phyloP scores from a whole-genome alignment of 2,113 vertebrate species.

The Dasyurus viverrinus region DNA sequence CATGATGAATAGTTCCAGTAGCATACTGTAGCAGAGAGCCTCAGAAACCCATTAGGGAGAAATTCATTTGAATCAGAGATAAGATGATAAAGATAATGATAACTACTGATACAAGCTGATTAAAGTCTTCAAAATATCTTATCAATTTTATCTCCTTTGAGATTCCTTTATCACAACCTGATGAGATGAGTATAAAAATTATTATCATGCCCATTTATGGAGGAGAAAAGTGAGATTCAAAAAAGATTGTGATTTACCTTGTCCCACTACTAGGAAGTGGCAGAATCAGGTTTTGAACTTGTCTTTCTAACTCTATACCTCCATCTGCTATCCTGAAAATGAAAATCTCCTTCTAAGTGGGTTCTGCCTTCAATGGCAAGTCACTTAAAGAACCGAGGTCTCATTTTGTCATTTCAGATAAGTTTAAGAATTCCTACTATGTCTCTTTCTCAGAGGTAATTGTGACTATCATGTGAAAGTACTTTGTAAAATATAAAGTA shows the following conservation, averaged over 20 bases:
- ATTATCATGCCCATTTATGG: not conserved
- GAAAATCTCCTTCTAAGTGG: not conserved
- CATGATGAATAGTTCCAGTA: not conserved
- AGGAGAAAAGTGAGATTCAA: not conserved
- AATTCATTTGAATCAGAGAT: not conserved
- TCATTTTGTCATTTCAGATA: not conserved
- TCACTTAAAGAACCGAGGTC: not conserved
- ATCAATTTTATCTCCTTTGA: not conserved
- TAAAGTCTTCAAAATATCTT: not conserved
- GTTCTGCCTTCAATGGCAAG: not conserved
- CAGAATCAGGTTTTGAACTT: not conserved
- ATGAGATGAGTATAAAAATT: not conserved
- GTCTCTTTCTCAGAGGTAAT: not conserved
- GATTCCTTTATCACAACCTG: not conserved
- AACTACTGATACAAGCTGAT: not conserved
- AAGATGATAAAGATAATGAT: not conserved
- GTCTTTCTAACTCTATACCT: not conserved
- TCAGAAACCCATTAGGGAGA: not conserved
- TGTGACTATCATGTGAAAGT: not conserved
- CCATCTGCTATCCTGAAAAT: not conserved
- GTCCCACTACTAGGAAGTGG: not conserved
- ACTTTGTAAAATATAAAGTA: not conserved
- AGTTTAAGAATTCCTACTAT: not conserved
- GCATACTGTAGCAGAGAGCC: not conserved
- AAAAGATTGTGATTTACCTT: not conserved